These are phyloP conservation scores for Xestia rhomboidea DNA, from an alignment of 2,888 invertebrate species.

Conservation along the genomic window DNA sequence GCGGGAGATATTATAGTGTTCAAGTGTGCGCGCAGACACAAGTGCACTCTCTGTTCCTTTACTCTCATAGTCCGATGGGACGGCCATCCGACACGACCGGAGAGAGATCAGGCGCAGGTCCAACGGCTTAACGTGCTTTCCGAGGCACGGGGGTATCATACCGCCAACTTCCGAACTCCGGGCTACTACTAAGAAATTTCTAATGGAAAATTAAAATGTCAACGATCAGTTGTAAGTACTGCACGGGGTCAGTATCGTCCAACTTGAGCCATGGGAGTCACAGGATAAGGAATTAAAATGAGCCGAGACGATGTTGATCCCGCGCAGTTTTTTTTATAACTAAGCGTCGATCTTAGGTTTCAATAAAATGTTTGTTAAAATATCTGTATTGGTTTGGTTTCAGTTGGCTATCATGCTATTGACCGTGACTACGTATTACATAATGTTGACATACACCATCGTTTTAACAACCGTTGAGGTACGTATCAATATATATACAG, in stretches of 20 bases:
- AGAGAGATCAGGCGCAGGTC: no score
- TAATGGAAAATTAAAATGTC: neutral
- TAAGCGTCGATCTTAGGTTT: neutral
- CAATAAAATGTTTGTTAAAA: neutral
- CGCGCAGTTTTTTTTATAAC: neutral
- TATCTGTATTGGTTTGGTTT: slow-evolving; percentile 50
- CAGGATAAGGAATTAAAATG: neutral
- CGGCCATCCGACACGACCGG: no score
- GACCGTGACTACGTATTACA: slow-evolving; percentile 63
- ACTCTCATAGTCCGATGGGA: no score
- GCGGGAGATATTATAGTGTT: no score
- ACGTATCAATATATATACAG: slow-evolving; percentile 27
- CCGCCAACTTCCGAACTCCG: no score
- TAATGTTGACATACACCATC: slow-evolving; percentile 65
- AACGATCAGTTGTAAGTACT: neutral
- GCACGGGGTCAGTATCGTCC: neutral
- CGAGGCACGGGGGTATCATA: no score
- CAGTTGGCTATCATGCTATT: slow-evolving; percentile 70
- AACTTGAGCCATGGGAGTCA: neutral
- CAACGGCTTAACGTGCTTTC: no score
- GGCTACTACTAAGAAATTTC: no score
- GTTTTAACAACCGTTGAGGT: slow-evolving; percentile 63
- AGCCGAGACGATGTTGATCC: neutral
- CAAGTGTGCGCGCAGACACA: no score
- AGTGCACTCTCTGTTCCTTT: no score